Conservation (phyloP, 2,888 invertebrate species). For the Busseola fusca region DNA sequence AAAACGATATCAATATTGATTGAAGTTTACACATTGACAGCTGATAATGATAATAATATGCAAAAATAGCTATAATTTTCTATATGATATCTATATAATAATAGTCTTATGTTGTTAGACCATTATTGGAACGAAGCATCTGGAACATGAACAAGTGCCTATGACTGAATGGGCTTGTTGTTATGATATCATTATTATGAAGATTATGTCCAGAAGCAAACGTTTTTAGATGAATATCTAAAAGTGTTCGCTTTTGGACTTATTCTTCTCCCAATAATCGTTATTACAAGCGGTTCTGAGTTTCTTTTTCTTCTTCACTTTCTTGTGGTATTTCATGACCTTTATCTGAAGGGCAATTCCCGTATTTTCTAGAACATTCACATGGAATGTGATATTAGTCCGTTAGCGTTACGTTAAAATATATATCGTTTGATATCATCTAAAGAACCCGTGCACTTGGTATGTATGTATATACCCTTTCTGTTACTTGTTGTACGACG, state of each 20-base stretch:
- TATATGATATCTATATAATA: not conserved
- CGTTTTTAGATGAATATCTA: no score
- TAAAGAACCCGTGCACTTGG: no score
- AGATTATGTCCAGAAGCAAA: no score
- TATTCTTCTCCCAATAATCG: not conserved
- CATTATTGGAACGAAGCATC: not conserved
- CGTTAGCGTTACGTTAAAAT: no score
- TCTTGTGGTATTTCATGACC: not conserved
- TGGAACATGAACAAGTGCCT: not conserved
- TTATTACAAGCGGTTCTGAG: no score
- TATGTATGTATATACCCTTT: no score
- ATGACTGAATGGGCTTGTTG: not conserved
- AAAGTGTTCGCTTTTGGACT: not conserved
- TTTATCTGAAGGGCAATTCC: not conserved
- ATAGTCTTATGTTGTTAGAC: constrained; percentile 3
- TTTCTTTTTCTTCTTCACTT: not conserved
- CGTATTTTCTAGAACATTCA: not conserved
- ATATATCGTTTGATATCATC: no score
- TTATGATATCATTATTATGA: not conserved
- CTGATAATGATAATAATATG: constrained; percentile 4
- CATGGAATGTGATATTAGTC: no score
- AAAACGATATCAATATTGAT: constrained; percentile 11
- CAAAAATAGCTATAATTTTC: not conserved
- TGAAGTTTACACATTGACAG: constrained; percentile 3
- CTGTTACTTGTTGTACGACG: no score